Evolutionary conservation across 2,888 invertebrate species (phyloP).

Genomic region (Slavum lentiscoides): DNA sequence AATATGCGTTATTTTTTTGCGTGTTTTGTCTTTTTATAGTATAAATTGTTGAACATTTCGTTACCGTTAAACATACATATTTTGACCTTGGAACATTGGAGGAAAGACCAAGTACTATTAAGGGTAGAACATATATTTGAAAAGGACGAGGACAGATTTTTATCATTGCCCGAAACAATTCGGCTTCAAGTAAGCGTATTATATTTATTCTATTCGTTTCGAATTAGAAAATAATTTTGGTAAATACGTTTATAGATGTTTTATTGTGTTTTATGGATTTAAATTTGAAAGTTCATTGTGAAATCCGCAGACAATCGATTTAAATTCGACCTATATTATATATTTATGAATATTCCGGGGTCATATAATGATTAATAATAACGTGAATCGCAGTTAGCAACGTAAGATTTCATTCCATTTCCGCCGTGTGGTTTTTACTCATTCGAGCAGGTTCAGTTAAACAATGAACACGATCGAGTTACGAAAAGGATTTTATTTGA

Average conservation of each 20-base stretch:
- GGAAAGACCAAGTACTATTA: slow-evolving; percentile 63
- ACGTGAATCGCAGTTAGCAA: too few species aligned
- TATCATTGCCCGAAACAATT: slow-evolving; percentile 58
- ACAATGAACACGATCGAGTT: too few species aligned
- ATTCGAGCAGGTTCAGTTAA: too few species aligned
- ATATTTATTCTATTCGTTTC: not conserved
- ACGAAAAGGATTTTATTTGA: too few species aligned
- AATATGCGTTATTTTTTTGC: not conserved
- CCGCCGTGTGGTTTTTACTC: too few species aligned
- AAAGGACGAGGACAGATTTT: slow-evolving; percentile 60
- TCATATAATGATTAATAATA: too few species aligned
- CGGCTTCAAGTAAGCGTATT: not conserved
- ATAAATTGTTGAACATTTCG: slow-evolving; percentile 60
- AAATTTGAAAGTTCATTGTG: not conserved
- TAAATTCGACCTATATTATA: too few species aligned
- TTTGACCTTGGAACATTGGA: slow-evolving; percentile 68
- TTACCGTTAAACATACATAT: slow-evolving; percentile 64
- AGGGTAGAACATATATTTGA: slow-evolving; percentile 68
- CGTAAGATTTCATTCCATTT: too few species aligned
- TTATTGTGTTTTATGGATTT: too few species aligned
- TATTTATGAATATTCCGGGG: too few species aligned
- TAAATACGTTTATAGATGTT: not conserved
- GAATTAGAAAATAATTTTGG: not conserved
- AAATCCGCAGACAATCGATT: too few species aligned
- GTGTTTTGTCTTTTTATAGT: slow-evolving; percentile 59